Base-by-base conservation (phyloP, 2,888 invertebrate genomes). In the Drosophila diplacantha region DNA sequence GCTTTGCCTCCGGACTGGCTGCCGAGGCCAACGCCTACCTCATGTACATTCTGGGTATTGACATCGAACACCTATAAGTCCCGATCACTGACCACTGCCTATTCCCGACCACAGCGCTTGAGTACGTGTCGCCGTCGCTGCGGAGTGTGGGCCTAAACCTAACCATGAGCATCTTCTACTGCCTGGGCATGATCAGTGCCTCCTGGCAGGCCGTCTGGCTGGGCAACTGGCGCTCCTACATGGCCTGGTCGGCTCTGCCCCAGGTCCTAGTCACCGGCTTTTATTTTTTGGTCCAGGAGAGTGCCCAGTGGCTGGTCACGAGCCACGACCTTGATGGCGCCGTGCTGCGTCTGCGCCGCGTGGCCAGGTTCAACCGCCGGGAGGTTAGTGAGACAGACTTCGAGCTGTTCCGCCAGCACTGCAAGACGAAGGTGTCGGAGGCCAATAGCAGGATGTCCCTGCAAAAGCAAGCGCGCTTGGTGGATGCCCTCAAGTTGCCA, bases 1-100 rank as follows among this genome's bases (percentile, higher is more conserved):
- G 91, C 63, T 90, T 91, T 74, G 74, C 91, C n/a, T 90, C 91
- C 5, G 92, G 92, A n/a, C 85, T 90, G 61, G 91, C 90, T 3
- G 90, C 90, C 31, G 91, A 91, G 79, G 87, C 89, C 32, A 91
- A 91, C 77, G 90, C 90, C 70, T 89, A 90, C 52, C 90, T 91
- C 86, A 91, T 91, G 90, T 91, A 91, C 69, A 91, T 91, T 63
- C 88, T 91, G 51, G 90, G 91, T 90, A 29, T 29, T 29, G 11
- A 11, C 11, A 29, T 29, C 11, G 29, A 11, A 11, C 6, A 9
- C 24, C 41, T 32, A 16, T 31, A 18, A 18, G 7, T 18, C 44
- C 3, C 22, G 16, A 44, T 18, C 11, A 35, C 14, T 29, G 8
- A 14, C 49, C 22, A 16, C 6, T 16, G 5, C 18, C 78, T 11